These are phyloP conservation scores for Gallinago solitaria DNA, from an alignment of 2,797 vertebrate genomes.

Conservation along the genomic window DNA sequence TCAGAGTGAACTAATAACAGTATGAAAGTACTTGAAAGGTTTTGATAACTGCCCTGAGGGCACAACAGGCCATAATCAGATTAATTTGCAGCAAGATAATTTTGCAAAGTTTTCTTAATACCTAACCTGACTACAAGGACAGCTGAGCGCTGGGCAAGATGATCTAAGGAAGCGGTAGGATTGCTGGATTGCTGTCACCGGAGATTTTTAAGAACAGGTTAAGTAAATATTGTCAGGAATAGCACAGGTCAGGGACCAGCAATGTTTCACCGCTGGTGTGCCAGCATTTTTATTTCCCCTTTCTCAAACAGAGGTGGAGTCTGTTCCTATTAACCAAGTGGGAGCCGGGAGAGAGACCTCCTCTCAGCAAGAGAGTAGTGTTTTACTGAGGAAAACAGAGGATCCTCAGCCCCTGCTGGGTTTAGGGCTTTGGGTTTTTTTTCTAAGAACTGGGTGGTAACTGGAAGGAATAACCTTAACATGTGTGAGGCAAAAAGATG, in stretches of 20 bases:
- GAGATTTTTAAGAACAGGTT: neutral
- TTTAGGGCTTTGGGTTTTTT: neutral
- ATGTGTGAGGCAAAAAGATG: accelerated
- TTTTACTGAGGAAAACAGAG: neutral
- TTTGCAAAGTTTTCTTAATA: neutral
- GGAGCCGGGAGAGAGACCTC: neutral
- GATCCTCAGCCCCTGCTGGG: neutral
- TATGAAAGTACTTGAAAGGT: neutral
- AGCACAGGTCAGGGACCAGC: conserved; percentile 28
- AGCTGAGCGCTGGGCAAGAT: neutral
- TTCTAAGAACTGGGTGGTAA: neutral
- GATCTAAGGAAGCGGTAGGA: neutral
- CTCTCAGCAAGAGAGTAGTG: neutral
- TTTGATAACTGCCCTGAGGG: neutral
- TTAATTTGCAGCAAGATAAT: neutral
- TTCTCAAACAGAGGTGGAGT: conserved; percentile 31
- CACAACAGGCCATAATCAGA: neutral
- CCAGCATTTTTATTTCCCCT: neutral
- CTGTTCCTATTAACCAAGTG: neutral
- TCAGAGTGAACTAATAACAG: neutral
- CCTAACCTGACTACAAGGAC: neutral
- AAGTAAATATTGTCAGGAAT: conserved; percentile 33
- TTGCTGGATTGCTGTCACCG: neutral
- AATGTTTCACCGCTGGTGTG: neutral
- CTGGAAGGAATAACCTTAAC: neutral